Base-by-base conservation (phyloP, 2,113 vertebrate genomes). In the Pitta sordida region DNA sequence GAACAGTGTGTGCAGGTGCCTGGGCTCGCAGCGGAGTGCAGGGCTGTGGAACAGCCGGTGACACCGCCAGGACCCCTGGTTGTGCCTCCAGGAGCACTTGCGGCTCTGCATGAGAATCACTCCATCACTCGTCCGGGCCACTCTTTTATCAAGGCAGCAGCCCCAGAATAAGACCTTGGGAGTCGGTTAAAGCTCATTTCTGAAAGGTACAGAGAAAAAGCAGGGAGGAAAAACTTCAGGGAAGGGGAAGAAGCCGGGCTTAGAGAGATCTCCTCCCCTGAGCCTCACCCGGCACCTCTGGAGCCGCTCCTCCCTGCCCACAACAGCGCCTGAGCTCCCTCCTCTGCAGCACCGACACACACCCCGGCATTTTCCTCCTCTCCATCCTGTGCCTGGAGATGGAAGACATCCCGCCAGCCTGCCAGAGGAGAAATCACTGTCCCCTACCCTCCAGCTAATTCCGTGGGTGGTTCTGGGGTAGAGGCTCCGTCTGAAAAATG, bases 11-110 rank as follows among this genome's bases (percentile, higher is more conserved):
- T 13, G 64, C n/a, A 23, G 62, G 15, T 34, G 39, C 37, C 83
- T n/a, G 85, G 93, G 91, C 93, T 91, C 55, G 67, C 94, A 2
- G 49, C 30, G 67, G 48, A 16, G 63, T 29, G 86, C 93, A 11
- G 73, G 93, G 96, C 91, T 75, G 86, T 77, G 92, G 94, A 95
- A 75, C 93, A 94, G 92, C 78, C 15, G 32, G 80, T 83, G 97
- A 74, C 96, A 67, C 69, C 79, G 94, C 48, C 90, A 70, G 93
- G 96, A 90, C 63, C 85, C 94, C 93, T 52, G 94, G 64, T n/a
- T 83, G 36, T 70, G 90, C 81, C 64, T 78, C 89, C 77, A 78
- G 67, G 75, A 94, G 95, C 95, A 26, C 93, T 76, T 44, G 34
- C 84, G 83, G 83, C 93, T 69, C 77, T 85, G 88, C 94, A 60